Percentiles rank a stretch among this genome's conserved stretches.
phyloP scores from a whole-genome alignment of 2,113 vertebrate species.

The Barnardius zonarius region DNA sequence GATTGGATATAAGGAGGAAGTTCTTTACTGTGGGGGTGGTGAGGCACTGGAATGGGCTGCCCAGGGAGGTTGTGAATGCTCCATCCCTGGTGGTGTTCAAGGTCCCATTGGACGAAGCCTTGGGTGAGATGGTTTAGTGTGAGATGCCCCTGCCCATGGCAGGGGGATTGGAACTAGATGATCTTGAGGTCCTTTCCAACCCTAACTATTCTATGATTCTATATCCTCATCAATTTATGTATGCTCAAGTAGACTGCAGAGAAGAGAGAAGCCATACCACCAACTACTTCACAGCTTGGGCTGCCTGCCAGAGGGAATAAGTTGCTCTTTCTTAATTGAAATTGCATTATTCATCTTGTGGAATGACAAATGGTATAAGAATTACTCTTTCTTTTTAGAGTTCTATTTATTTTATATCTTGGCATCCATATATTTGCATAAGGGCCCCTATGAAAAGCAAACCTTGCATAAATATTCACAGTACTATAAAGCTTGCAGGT shows the following conservation, averaged over 20 bases:
- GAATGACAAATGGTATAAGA: not conserved
- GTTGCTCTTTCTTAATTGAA: not conserved
- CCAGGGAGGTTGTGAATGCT: too few species aligned
- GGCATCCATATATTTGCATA: not conserved
- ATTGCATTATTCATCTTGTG: not conserved
- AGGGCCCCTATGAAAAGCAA: not conserved
- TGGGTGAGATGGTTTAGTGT: too few species aligned
- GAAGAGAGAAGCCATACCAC: not conserved
- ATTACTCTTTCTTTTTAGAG: not conserved
- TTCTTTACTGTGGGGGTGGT: too few species aligned
- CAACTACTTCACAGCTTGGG: not conserved
- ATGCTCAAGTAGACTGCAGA: not conserved
- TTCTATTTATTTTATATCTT: not conserved
- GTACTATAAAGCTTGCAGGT: not conserved
- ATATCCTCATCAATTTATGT: not conserved
- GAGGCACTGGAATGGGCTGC: too few species aligned
- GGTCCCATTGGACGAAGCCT: too few species aligned
- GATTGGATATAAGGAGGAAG: too few species aligned
- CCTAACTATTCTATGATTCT: too few species aligned
- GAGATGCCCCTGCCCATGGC: too few species aligned
- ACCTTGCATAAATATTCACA: not conserved
- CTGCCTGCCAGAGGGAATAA: not conserved
- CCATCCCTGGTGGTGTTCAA: too few species aligned
- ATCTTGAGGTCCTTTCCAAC: too few species aligned
- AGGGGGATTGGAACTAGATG: too few species aligned